A percentile compares a stretch with the other conserved stretches of the same genome.
Evolutionary conservation across 1,140 invertebrate species (phyloP).

Genomic region (Trinorchestia longiramus): DNA sequence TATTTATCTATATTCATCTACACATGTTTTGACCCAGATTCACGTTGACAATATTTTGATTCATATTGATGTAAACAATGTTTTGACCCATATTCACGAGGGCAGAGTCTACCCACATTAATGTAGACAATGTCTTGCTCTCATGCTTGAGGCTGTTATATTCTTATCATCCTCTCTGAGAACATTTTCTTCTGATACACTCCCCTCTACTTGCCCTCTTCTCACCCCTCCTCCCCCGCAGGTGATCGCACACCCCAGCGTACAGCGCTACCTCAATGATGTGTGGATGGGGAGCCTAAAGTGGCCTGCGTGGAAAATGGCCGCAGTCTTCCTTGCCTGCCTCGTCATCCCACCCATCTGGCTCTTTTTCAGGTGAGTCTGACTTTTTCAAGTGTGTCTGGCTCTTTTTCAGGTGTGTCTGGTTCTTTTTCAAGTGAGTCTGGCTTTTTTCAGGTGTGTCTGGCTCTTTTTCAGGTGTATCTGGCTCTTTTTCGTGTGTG

Average conservation of each 20-base stretch:
- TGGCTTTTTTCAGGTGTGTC: slow-evolving; percentile 70
- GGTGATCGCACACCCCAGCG: slow-evolving; percentile 67
- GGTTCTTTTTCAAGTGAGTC: slow-evolving; percentile 82
- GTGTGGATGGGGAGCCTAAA: slow-evolving; percentile 95
- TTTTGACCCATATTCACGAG: slow-evolving; percentile 80
- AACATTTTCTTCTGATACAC: no score
- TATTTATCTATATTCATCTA: no score
- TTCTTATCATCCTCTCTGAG: no score
- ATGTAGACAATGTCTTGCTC: no score
- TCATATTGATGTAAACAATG: background rate
- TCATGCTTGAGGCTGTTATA: slow-evolving; percentile 79
- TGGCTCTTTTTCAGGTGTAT: slow-evolving; percentile 95
- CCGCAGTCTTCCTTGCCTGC: slow-evolving; percentile 91
- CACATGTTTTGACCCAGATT: no score
- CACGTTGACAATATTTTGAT: background rate
- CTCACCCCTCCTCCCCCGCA: background rate
- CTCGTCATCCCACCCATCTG: slow-evolving; percentile 95
- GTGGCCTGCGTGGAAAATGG: slow-evolving; percentile 95
- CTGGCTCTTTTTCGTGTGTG: slow-evolving; percentile 91
- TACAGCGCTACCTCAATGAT: slow-evolving; percentile 82
- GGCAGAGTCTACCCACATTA: slow-evolving; percentile 94
- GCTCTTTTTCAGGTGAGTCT: slow-evolving; percentile 86
- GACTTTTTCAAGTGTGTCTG: slow-evolving; percentile 79
- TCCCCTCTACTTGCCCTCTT: no score
- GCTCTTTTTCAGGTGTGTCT: slow-evolving; percentile 88